phyloP scores from a whole-genome alignment of 1,140 invertebrate genomes.

The Aethina tumida region DNA sequence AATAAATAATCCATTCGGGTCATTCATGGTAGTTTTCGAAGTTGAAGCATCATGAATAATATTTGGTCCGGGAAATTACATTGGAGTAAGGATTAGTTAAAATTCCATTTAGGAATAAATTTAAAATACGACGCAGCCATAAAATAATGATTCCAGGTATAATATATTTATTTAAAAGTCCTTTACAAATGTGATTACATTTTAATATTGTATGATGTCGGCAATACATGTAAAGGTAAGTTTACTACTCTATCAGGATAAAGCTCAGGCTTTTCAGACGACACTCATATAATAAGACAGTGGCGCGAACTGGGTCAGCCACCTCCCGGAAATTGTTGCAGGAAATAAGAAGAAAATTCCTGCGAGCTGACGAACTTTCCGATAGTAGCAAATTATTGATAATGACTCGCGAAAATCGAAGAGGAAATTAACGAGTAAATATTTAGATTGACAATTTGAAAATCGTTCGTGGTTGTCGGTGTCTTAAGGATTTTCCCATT shows the following conservation, averaged over 20 bases:
- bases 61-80: too few relatives aligned
- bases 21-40: too few relatives aligned
- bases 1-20: too few relatives aligned
- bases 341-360: too few relatives aligned
- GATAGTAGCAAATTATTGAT: too few relatives aligned
- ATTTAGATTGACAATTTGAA: too few relatives aligned
- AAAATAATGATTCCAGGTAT: conserved; percentile 26
- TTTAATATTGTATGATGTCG: conserved; percentile 27
- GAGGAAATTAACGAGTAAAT: too few relatives aligned
- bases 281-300: conserved; percentile 13
- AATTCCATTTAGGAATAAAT: conserved; percentile 12
- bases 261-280: conserved; percentile 10
- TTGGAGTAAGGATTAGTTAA: conserved; percentile 13
- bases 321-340: conserved; percentile 16
- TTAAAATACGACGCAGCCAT: conserved; percentile 13
- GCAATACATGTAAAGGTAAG: conserved; percentile 22
- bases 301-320: conserved; percentile 8
- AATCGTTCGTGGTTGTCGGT: too few relatives aligned
- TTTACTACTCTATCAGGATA: conserved; percentile 22
- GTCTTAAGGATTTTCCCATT: too few relatives aligned
- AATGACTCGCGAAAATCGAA: too few relatives aligned
- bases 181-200: conserved; percentile 30
- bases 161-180: conserved; percentile 25
- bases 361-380: too few relatives aligned
- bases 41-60: too few relatives aligned